Base-by-base conservation (phyloP, 1,140 invertebrate genomes). In the Aricia agestis region DNA sequence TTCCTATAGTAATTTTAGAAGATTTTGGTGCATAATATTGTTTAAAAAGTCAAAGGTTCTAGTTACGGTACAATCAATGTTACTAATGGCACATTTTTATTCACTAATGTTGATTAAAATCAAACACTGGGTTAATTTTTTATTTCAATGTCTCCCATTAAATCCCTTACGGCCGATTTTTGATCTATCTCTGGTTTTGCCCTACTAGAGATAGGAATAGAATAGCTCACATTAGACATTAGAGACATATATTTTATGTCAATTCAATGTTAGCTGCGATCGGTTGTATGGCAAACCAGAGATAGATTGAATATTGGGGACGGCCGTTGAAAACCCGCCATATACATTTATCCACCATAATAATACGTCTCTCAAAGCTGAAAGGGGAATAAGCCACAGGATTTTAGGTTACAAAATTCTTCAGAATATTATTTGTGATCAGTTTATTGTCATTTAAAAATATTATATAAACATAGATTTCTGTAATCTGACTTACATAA, bases 361-460 rank as follows among this genome's bases (percentile, higher is more conserved):
- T n/a, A n/a, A n/a, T n/a, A n/a, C n/a, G n/a, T n/a, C n/a, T n/a
- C n/a, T n/a, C n/a, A n/a, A n/a, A n/a, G n/a, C n/a, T n/a, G n/a
- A n/a, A n/a, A n/a, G n/a, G n/a, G 2, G 6, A 32, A 45, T 52
- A 52, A 52, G 45, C 3, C 3, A 3, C 25, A 25, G 25, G 25
- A 25, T 11, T 11, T 52, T 52, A 52, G 9, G 9, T 52, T 32
- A 36, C 45, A 52, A 15, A 52, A 11, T 52, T 52, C 11, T 36
- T 36, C 11, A 25, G 11, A 52, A 4, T 52, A 52, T 15, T 52
- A 4, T 52, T 52, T 52, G 45, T 52, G 45, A 52, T 15, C 45
- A 52, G 45, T 63, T 63, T 63, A 63, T 63, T 63, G 18, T 63
- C 19, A 25, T 18, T 18, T 63, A 63, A 63, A 63, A 63, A 67